Percentiles rank a stretch among this genome's conserved stretches.
Evolutionary conservation across 2,888 invertebrate genomes (phyloP).

Genomic region (Amphipoea oculea): DNA sequence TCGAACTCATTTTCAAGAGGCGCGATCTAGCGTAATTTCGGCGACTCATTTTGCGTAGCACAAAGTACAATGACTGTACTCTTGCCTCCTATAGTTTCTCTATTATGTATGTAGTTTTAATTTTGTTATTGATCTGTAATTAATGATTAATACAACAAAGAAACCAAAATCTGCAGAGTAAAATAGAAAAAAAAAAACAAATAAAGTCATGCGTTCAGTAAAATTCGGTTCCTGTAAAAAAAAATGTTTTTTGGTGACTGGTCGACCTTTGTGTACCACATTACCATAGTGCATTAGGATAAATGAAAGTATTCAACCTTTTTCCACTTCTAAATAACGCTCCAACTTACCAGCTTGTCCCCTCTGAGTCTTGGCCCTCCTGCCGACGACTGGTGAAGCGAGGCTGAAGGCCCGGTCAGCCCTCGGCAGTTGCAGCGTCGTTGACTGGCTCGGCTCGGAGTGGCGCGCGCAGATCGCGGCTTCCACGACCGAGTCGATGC

Average conservation of each 20-base stretch:
- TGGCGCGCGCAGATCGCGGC: conserved; percentile 91
- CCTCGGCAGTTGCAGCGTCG: conserved; percentile 82
- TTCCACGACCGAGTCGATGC: conserved; percentile 95
- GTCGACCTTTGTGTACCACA: neutral
- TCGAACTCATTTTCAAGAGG: neutral
- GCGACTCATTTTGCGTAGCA: neutral
- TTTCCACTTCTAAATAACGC: neutral
- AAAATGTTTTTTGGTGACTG: neutral
- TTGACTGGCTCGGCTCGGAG: conserved; percentile 84
- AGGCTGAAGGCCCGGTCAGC: conserved; percentile 90
- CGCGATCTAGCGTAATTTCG: neutral
- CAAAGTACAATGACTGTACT: neutral
- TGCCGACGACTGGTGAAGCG: conserved; percentile 94
- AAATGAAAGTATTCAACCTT: neutral
- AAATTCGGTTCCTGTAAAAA: conserved; percentile 2
- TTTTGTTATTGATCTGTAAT: neutral
- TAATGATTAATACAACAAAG: neutral
- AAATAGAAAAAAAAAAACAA: neutral
- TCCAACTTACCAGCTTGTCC: conserved; percentile 92
- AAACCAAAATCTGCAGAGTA: neutral
- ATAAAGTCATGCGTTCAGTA: no score
- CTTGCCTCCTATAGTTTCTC: neutral
- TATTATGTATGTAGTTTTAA: neutral
- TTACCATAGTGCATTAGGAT: neutral
- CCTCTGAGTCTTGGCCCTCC: conserved; percentile 94